Conservation (phyloP, 2,888 invertebrate species). For the Heteromyza rotundicornis region DNA sequence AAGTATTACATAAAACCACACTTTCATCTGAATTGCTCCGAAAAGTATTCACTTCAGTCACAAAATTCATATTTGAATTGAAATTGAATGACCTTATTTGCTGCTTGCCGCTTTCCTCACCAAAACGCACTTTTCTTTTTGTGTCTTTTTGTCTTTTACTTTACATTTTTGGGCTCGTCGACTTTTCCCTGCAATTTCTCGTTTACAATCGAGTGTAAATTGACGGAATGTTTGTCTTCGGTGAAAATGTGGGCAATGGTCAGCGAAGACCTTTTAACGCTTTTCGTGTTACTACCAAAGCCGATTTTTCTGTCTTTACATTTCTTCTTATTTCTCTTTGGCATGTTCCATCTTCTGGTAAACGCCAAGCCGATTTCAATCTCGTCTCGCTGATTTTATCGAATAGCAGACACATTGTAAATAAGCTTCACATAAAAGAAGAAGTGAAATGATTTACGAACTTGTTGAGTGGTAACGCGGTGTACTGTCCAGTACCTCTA, state of each 20-base stretch:
- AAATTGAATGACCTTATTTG: no score
- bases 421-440: slow-evolving; percentile 2
- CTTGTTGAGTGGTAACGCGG: background rate
- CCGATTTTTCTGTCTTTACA: background rate
- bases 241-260: slow-evolving; percentile 1
- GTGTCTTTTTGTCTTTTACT: no score
- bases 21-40: no score
- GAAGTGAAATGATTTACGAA: slow-evolving; percentile 21
- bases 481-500: no score
- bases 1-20: no score
- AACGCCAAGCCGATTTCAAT: background rate
- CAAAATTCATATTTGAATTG: no score
- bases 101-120: no score
- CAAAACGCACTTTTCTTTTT: no score
- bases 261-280: background rate
- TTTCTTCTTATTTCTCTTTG: background rate
- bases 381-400: background rate
- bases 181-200: no score
- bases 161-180: no score
- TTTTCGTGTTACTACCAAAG: background rate
- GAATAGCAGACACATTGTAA: background rate
- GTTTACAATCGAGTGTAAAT: background rate
- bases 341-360: background rate
- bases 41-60: no score
- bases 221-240: background rate